phyloP scores from a whole-genome alignment of 2,113 vertebrate genomes.

The Dinomys branickii region DNA sequence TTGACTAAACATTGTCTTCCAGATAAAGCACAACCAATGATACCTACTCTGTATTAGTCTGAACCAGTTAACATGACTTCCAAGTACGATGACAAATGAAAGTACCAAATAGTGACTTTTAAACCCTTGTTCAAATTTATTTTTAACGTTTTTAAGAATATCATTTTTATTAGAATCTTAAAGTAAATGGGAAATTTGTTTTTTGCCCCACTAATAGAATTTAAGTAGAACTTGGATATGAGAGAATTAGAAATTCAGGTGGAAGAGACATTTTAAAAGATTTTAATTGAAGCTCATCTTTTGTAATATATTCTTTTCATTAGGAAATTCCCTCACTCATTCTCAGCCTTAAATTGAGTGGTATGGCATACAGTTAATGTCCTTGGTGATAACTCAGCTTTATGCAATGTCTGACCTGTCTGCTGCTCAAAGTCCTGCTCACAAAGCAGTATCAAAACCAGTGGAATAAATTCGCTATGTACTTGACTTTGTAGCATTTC shows the following conservation, averaged over 20 bases:
- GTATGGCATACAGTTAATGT: background rate
- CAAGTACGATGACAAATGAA: background rate
- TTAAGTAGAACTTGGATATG: background rate
- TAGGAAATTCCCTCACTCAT: background rate
- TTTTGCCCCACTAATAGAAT: background rate
- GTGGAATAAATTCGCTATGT: background rate
- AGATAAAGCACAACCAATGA: background rate
- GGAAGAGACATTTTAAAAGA: background rate
- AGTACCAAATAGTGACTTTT: background rate
- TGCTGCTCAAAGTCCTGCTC: background rate
- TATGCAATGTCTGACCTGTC: background rate
- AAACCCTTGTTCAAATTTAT: background rate
- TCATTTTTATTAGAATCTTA: background rate
- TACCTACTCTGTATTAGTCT: background rate
- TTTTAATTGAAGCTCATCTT: slow-evolving; percentile 29
- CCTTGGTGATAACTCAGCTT: background rate
- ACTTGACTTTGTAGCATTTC: background rate
- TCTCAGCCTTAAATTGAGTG: background rate
- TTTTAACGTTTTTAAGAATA: slow-evolving; percentile 45
- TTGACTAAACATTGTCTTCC: background rate
- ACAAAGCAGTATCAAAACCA: background rate
- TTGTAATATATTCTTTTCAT: background rate
- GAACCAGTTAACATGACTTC: background rate
- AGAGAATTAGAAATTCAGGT: background rate
- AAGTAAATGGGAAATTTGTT: slow-evolving; percentile 15